Conservation (phyloP, 2,797 vertebrate genomes). For the Lepilemur ruficaudatus region DNA sequence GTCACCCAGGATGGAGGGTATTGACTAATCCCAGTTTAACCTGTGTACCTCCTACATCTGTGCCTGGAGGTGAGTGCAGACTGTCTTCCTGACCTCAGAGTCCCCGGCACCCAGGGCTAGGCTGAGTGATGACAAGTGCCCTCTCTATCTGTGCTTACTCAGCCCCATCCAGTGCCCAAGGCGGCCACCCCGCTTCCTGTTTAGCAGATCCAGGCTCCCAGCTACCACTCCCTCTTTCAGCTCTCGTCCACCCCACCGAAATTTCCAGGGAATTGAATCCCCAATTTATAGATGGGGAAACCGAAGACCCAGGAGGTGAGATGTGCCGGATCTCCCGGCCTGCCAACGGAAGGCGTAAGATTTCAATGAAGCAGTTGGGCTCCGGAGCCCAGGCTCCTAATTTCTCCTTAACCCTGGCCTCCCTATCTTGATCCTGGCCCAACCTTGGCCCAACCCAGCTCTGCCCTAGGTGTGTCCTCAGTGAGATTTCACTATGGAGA, state of each 20-base stretch:
- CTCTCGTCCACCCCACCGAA: neutral
- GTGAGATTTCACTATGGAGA: neutral
- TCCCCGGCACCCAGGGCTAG: neutral
- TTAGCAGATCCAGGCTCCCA: neutral
- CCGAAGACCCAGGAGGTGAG: neutral
- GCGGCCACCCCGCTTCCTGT: neutral
- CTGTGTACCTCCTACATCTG: neutral
- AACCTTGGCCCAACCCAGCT: neutral
- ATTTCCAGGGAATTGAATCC: neutral
- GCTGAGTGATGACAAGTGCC: neutral
- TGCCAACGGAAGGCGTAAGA: neutral
- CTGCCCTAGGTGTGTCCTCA: neutral
- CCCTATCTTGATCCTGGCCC: neutral
- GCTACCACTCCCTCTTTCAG: neutral
- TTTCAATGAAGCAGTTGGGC: neutral
- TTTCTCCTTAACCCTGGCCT: neutral
- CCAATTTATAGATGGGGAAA: no score
- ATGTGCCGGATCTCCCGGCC: neutral
- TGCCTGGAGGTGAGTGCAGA: neutral
- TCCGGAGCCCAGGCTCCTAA: neutral
- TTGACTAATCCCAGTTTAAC: neutral
- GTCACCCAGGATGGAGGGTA: no score
- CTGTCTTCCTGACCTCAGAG: neutral
- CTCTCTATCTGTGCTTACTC: neutral
- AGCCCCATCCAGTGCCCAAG: neutral